Base-by-base conservation (phyloP, 2,888 invertebrate genomes). In the Apamea anceps region DNA sequence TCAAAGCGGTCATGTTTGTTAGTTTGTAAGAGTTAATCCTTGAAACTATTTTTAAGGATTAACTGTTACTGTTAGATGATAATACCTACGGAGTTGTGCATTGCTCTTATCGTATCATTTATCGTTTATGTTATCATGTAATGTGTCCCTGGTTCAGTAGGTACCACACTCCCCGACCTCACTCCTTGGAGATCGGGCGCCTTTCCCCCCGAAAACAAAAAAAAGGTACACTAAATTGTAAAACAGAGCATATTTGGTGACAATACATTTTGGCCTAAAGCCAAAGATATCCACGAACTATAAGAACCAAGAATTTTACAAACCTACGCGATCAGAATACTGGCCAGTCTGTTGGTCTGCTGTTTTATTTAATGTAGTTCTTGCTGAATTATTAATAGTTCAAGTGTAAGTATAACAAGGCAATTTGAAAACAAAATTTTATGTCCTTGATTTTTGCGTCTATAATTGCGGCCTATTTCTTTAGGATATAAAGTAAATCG, bases 201-300 rank as follows among this genome's bases (percentile, higher is more conserved):
- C 37, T 37, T 37, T 5, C 37, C 5, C 37, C 37, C 5, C 37
- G 37, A 37, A 37, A 37, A 37, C 37, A 37, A 37, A 37, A 37
- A 32, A 32, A 32, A 32, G 32, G 32, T 32, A 32, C 2, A 57
- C 5, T 67, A 42, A 51, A 66, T 51, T 77, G 28, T 73, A 18
- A 63, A 15, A 21, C 21, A 42, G 51, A 73, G 28, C 4, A 54
- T 21, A 42, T 65, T 63, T 74, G 25, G 28, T 54, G 42, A 42
- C 32, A 25, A n/a, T 45, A 18, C 12, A 32, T 76, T 65, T 76
- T 76, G n/a, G 54, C 76, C 13, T 63, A 5, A 45, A 28, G 42
- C 15, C 77, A 66, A 75, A 57, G 8, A n/a, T 21, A 74, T 57
- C 1, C 2, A 60, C 18, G n/a, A 48, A 51, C 21, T 62, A n/a